A percentile compares a stretch with the other conserved stretches of the same genome.
Evolutionary conservation across 2,888 invertebrate species (phyloP).

Genomic region (Nymphalis c-album): DNA sequence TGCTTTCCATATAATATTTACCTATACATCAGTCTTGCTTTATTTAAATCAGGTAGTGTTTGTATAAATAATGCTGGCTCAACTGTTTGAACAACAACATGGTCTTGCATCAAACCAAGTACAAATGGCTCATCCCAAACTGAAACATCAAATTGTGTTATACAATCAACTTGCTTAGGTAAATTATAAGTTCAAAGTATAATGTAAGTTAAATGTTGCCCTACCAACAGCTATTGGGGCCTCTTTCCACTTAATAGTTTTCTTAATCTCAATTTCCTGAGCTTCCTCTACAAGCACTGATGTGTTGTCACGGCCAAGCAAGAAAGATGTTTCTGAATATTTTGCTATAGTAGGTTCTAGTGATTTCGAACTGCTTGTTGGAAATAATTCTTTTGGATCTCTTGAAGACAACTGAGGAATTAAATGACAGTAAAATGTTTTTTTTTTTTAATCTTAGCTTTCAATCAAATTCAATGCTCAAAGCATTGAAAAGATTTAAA

Average conservation of each 20-base stretch:
- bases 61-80: slow-evolving; percentile 92
- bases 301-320: slow-evolving; percentile 92
- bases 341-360: slow-evolving; percentile 92
- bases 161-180: too few species aligned
- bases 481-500: too few species aligned
- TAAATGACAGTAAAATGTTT: slow-evolving; percentile 11
- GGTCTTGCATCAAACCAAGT: slow-evolving; percentile 90
- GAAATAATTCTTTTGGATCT: slow-evolving; percentile 90
- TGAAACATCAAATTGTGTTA: slow-evolving; percentile 53
- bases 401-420: slow-evolving; percentile 74
- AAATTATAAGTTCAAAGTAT: neutral
- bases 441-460: neutral
- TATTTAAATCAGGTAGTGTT: slow-evolving; percentile 87
- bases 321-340: slow-evolving; percentile 87
- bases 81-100: slow-evolving; percentile 92
- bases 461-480: too few species aligned
- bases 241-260: slow-evolving; percentile 90
- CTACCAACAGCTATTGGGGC: slow-evolving; percentile 86
- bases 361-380: slow-evolving; percentile 88
- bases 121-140: slow-evolving; percentile 97
- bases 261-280: slow-evolving; percentile 82
- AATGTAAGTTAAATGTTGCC: slow-evolving; percentile 24
- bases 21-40: slow-evolving; percentile 87
- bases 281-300: slow-evolving; percentile 84
- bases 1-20: slow-evolving; percentile 37